Conservation (phyloP, 2,797 vertebrate genomes). For the Rhabdophis nuchalis region DNA sequence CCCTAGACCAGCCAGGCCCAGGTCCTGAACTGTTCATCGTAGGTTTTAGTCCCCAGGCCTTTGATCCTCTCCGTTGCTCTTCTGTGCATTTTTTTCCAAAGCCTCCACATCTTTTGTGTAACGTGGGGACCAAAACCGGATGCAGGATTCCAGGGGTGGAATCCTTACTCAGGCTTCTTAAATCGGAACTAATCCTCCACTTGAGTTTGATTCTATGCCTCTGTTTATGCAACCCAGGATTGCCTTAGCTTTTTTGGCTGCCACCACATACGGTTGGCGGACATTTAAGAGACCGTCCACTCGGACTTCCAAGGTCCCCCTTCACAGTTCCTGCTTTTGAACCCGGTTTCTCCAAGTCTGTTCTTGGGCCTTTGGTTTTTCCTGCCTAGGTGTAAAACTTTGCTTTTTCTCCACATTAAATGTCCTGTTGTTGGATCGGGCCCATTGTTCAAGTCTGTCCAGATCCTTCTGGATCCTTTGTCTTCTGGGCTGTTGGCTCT, state of each 20-base stretch:
- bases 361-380: background rate
- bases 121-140: background rate
- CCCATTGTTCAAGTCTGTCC: background rate
- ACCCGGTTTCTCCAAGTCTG: rapidly evolving
- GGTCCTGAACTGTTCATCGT: rapidly evolving
- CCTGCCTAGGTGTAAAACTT: background rate
- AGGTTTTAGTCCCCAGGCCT: background rate
- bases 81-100: background rate
- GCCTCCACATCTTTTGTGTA: background rate
- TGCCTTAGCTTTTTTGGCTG: background rate
- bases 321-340: background rate
- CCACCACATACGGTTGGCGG: rapidly evolving
- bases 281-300: background rate
- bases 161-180: background rate
- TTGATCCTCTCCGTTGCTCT: background rate
- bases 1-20: background rate
- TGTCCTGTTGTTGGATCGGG: background rate
- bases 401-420: background rate
- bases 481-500: background rate
- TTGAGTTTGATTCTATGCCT: rapidly evolving
- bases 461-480: background rate
- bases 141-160: background rate
- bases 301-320: background rate
- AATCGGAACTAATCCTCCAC: background rate
- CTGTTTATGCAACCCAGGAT: background rate